Evolutionary conservation across 2,113 vertebrate genomes (phyloP), one percentile per base, ranked within the genome.

Genomic region (Sander lucioperca): DNA sequence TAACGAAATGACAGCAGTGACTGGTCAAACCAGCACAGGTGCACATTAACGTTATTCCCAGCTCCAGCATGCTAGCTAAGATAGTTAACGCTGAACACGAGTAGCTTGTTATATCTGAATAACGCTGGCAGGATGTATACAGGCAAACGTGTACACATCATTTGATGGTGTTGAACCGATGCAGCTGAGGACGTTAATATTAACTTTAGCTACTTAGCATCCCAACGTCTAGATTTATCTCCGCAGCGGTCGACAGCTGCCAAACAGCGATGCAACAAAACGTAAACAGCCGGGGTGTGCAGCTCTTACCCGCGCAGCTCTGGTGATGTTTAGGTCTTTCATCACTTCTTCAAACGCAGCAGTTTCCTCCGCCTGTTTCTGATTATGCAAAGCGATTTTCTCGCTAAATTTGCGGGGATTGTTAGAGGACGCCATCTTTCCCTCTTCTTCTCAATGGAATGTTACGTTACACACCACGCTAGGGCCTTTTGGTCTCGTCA

Each of bases 331-430:
- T 91, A 98, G 84, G 94, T 98, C 97, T 84, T 98, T 98, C 97
- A 98, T 98, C 90, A 98, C 97, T 93, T 98, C 97, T 92, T 98
- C 97, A 86, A 98, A 98, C 70, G 97, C 97, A 30, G 97, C 97
- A 0, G 97, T 98, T 94, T 98, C 97, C 94, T 98, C 97, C 73
- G 97, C 97, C 95, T 98, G 97, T 90, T 98, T 98, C 92, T 98
- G 97, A 88, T 97, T 98, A 91, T 98, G 97, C 94, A 98, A 92
- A 80, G 97, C 97, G 92, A 98, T 98, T 95, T 98, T 98, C 95
- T 98, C 97, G 96, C 97, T 98, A 94, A 98, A 98, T 98, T 98
- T 98, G 93, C 97, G 97, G 90, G 97, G 97, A 97, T 98, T 98
- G 96, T 97, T 98, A 92, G 97, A 98, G 94, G 97, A 97, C 97